A percentile compares a stretch with the other conserved stretches of the same genome.
phyloP scores from a whole-genome alignment of 2,113 vertebrate genomes.

The Thomomys bottae region DNA sequence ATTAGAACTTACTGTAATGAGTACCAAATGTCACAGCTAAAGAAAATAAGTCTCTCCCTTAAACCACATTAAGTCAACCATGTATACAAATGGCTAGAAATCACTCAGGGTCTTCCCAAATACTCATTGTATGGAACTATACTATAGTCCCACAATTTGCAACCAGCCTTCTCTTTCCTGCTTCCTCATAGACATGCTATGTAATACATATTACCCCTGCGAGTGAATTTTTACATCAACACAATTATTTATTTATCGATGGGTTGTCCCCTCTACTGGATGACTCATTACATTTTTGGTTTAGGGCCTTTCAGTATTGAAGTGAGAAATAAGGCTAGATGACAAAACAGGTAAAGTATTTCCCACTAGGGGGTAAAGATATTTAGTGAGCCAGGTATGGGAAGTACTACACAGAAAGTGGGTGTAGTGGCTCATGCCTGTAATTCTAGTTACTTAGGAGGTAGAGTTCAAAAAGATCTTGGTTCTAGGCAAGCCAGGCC shows the following conservation, averaged over 20 bases:
- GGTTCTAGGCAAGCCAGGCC: too few species aligned
- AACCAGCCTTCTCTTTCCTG: not conserved
- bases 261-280: too few species aligned
- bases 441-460: too few species aligned
- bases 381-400: not conserved
- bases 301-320: conserved; percentile 14
- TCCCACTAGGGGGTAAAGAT: not conserved
- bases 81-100: not conserved
- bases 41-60: not conserved
- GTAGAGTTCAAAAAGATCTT: too few species aligned
- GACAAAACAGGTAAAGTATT: not conserved
- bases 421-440: too few species aligned
- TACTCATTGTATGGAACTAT: not conserved
- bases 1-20: not conserved
- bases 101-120: not conserved
- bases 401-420: not conserved
- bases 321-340: not conserved
- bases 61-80: not conserved
- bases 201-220: not conserved
- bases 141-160: not conserved
- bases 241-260: too few species aligned
- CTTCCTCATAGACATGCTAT: not conserved
- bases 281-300: not conserved
- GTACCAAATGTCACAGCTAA: not conserved
- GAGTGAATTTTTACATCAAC: too few species aligned